These are phyloP conservation scores for Hydrozoanthus tunicans DNA, from an alignment of 64 coral and sea anemone genomes.

Conservation along the genomic window DNA sequence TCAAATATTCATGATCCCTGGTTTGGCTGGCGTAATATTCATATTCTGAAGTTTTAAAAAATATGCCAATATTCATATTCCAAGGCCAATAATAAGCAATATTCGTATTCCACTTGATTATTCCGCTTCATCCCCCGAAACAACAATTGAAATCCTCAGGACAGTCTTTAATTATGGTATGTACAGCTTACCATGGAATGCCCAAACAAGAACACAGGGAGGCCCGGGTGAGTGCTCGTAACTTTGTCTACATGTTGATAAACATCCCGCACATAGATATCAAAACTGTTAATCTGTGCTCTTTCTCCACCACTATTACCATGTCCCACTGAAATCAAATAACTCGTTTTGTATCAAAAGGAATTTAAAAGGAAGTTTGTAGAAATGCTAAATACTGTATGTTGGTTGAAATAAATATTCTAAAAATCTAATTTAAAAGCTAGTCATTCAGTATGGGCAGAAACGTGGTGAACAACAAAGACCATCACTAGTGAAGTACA, in stretches of 20 bases:
- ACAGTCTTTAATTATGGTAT: background rate
- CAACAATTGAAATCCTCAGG: background rate
- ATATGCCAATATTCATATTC: too few species aligned
- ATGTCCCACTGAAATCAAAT: conserved; percentile 63
- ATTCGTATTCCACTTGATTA: background rate
- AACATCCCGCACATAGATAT: conserved; percentile 64
- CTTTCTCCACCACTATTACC: conserved; percentile 67
- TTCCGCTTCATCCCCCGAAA: background rate
- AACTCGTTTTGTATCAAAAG: background rate
- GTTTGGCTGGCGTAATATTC: too few species aligned
- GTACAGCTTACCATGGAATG: conserved; percentile 66
- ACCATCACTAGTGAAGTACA: too few species aligned
- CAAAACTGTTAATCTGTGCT: conserved; percentile 61
- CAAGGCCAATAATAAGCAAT: too few species aligned
- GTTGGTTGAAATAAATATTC: too few species aligned
- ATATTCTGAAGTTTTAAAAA: too few species aligned
- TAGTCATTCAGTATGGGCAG: too few species aligned
- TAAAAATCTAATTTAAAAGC: too few species aligned
- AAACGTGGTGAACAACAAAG: too few species aligned
- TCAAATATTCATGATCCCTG: too few species aligned
- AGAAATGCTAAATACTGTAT: too few species aligned
- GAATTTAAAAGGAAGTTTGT: background rate
- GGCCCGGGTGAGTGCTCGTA: conserved; percentile 25
- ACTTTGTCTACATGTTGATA: conserved; percentile 62
- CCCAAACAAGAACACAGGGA: conserved; percentile 76